A percentile compares a stretch with the other conserved stretches of the same genome.
These are phyloP conservation scores for Alviniconcha marisindica DNA, from an alignment of 1,140 invertebrate genomes.

Conservation along the genomic window DNA sequence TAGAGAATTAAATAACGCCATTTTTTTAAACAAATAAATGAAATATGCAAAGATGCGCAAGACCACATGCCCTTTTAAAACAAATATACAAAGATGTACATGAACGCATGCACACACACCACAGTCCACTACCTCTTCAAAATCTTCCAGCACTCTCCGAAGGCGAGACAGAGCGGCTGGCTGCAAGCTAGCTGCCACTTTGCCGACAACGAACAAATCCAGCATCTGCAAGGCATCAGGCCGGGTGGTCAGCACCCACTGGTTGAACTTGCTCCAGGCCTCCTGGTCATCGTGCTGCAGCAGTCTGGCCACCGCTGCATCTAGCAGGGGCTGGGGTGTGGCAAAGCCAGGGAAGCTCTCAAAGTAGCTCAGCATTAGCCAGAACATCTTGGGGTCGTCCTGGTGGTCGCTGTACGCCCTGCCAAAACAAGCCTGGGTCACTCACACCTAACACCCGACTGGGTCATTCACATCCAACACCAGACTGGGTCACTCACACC, in stretches of 20 bases:
- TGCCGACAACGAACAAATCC: background rate
- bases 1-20: no score
- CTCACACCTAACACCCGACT: no score
- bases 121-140: no score
- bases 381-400: constrained; percentile 4
- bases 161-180: background rate
- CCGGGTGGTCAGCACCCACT: constrained; percentile 5
- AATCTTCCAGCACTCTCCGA: background rate
- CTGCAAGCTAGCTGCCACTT: background rate
- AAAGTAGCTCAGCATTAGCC: constrained; percentile 16
- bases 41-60: no score
- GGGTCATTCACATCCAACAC: no score
- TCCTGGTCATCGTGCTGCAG: background rate
- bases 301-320: background rate
- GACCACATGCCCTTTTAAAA: no score
- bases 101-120: background rate
- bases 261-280: background rate
- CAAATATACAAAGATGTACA: no score
- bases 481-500: no score
- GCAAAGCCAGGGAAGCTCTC: background rate
- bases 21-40: no score
- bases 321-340: background rate
- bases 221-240: background rate
- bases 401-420: background rate
- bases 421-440: background rate